A percentile compares a stretch with the other conserved stretches of the same genome.
Evolutionary conservation across 1,140 invertebrate genomes (phyloP).

Genomic region (Venturia canescens): DNA sequence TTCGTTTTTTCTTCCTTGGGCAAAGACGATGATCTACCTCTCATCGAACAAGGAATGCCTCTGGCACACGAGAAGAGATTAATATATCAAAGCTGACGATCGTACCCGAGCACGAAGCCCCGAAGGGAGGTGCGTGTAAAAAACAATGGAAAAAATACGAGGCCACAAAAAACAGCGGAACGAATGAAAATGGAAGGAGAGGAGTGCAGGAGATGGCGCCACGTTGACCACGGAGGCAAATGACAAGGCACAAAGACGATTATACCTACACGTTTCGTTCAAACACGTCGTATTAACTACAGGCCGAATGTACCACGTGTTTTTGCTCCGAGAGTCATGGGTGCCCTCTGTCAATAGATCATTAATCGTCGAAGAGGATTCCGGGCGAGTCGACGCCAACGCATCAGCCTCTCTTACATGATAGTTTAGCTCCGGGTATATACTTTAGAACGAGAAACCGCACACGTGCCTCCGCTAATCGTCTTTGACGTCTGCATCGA

Average conservation of each 20-base stretch:
- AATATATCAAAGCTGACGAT: constrained; percentile 41
- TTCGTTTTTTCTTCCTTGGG: neutral
- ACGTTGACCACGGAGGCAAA: constrained; percentile 4
- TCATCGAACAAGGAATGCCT: constrained; percentile 7
- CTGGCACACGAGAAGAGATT: constrained; percentile 7
- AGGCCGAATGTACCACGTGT: constrained; percentile 28
- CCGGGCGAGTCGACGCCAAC: constrained; percentile 45
- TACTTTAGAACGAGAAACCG: constrained; percentile 47
- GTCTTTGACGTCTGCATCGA: constrained; percentile 50
- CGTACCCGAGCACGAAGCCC: neutral
- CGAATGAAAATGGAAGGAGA: constrained; percentile 27
- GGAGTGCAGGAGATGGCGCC: constrained; percentile 12
- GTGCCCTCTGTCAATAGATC: constrained; percentile 54
- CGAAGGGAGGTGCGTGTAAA: neutral
- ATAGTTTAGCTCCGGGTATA: constrained; percentile 42
- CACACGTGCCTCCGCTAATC: constrained; percentile 48
- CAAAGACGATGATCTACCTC: neutral
- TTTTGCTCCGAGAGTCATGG: constrained; percentile 31
- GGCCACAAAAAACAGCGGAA: neutral
- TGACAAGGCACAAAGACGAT: constrained; percentile 38
- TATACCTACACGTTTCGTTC: constrained; percentile 4
- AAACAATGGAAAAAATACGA: constrained; percentile 5
- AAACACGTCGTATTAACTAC: neutral
- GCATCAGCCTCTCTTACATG: neutral
- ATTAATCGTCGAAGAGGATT: constrained; percentile 61